A percentile compares a stretch with the other conserved stretches of the same genome.
Evolutionary conservation across 2,797 vertebrate species (phyloP).

Genomic region (Catharus ustulatus): DNA sequence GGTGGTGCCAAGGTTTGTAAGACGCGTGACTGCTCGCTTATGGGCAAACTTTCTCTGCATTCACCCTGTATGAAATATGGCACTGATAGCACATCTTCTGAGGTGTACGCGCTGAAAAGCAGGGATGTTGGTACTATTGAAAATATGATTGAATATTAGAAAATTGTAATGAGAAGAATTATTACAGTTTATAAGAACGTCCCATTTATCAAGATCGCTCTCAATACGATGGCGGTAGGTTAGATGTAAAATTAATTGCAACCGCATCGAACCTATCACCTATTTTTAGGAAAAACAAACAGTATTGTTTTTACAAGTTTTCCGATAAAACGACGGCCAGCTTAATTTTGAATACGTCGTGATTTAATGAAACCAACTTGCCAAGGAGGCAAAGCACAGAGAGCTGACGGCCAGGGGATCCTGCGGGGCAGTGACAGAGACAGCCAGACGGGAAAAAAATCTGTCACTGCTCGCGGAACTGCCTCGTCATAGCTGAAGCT

Average conservation of each 20-base stretch:
- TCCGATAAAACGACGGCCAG: fast-evolving
- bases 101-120: fast-evolving
- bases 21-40: fast-evolving
- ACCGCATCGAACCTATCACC: fast-evolving
- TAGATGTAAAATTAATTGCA: background rate
- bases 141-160: background rate
- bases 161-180: background rate
- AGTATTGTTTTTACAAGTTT: background rate
- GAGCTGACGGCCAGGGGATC: fast-evolving
- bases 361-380: background rate
- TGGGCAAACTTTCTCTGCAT: background rate
- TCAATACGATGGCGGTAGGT: fast-evolving
- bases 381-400: background rate
- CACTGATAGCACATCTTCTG: too few species aligned
- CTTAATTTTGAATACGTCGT: background rate
- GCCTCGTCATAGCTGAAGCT: fast-evolving
- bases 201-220: fast-evolving
- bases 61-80: background rate
- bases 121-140: too few species aligned
- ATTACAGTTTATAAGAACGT: background rate
- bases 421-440: too few species aligned
- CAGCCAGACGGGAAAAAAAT: fast-evolving
- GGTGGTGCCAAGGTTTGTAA: background rate
- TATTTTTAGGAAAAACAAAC: background rate
- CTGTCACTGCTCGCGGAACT: fast-evolving